Conservation (phyloP, 2,888 invertebrate species). For the Vanessa cardui region DNA sequence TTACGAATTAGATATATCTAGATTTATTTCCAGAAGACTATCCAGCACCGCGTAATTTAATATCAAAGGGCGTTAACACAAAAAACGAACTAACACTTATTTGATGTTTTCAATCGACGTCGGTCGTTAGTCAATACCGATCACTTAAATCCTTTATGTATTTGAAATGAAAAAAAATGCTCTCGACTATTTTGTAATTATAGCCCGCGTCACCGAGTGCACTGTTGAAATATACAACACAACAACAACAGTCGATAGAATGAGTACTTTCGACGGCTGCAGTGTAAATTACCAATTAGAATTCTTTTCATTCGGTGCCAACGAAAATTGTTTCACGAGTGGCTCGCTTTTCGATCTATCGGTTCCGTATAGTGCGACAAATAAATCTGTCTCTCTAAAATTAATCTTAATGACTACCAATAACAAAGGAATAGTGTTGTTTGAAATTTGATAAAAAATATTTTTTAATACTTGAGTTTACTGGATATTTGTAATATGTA, state of each 20-base stretch:
- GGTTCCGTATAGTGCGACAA: constrained; percentile 44
- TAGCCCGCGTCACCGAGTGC: constrained; percentile 29
- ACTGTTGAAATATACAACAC: constrained; percentile 36
- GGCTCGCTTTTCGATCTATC: constrained; percentile 26
- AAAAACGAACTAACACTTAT: not conserved
- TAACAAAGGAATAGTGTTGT: too few relatives aligned
- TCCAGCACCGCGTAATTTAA: too few relatives aligned
- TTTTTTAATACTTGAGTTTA: too few relatives aligned
- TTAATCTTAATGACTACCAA: not conserved
- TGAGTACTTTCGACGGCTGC: constrained; percentile 38
- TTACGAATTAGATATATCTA: too few relatives aligned
- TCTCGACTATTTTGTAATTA: constrained; percentile 31
- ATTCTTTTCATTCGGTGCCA: constrained; percentile 54
- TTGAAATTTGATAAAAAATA: too few relatives aligned
- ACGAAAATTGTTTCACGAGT: constrained; percentile 45
- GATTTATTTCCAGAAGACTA: too few relatives aligned
- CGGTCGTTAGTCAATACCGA: not conserved
- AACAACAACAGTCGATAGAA: constrained; percentile 38
- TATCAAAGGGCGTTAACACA: too few relatives aligned
- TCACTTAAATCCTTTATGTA: constrained; percentile 1
- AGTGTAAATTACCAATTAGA: constrained; percentile 67
- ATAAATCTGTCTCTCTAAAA: not conserved
- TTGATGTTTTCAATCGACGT: not conserved
- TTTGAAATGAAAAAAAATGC: constrained; percentile 12
- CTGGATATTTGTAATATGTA: too few relatives aligned